Evolutionary conservation across 2,113 vertebrate genomes (phyloP), one percentile per base, ranked within the genome.

Genomic region (Urocolius indicus): DNA sequence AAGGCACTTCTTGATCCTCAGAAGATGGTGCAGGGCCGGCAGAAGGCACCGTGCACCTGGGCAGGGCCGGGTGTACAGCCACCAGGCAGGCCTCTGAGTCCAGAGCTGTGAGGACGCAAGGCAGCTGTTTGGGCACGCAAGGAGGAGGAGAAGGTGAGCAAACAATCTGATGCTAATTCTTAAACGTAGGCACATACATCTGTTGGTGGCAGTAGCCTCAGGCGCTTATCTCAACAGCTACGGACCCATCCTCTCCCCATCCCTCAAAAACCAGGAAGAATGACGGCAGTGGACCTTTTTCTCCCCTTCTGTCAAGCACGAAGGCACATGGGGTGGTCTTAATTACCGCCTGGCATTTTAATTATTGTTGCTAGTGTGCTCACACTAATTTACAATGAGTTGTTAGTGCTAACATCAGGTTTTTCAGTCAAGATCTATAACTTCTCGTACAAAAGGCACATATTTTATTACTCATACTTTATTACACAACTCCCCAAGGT

Each of bases 291-390:
- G 8, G 66, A 9, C 3, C 3, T 12, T 34, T 38, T 18, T 67
- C 61, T 10, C 5, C 41, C 48, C 11, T 89, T 65, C 71, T 77
- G 36, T 43, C 13, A 46, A n/a, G 30, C 32, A 41, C 0, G 0
- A 8, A 80, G 23, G 69, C 4, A 63, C 16, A 26, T 0, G 0
- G 11, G 7, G 11, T 45, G 9, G 0, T 45, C 51, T 34, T 17
- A 67, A 11, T 78, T 67, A 67, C 20, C 43, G 32, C 16, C 22
- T 13, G 13, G 27, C 30, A 51, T 41, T 19, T 52, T 55, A 43
- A 18, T 43, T 43, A 6, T 18, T 29, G 23, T 41, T 77, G 29
- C 8, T 20, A 4, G 17, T 51, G 24, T 52, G 48, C 63, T 90
- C 27, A 24, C 16, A 6, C 13, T 34, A 5, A 67, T 8, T 48